Percentiles rank a stretch among this genome's conserved stretches.
Conservation (phyloP, 2,797 vertebrate genomes). For the Cossypha caffra region DNA sequence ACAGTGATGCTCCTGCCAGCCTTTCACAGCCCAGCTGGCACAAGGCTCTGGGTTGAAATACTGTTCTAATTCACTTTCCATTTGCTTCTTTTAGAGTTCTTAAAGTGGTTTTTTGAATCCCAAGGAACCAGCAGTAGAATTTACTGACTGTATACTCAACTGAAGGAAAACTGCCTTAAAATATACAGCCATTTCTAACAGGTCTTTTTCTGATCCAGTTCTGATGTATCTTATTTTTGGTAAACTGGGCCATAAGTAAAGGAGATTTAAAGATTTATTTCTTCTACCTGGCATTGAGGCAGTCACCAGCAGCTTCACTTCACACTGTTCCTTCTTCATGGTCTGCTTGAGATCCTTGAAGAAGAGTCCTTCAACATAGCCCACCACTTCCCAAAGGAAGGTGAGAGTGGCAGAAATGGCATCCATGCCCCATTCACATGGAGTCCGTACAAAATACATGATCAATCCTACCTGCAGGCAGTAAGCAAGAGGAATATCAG, state of each 20-base stretch:
- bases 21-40: constrained; percentile 10
- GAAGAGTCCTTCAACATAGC: constrained; percentile 97
- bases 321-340: constrained; percentile 99
- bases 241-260: not conserved
- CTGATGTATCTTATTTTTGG: not conserved
- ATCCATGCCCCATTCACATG: constrained; percentile 99
- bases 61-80: not conserved
- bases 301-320: constrained; percentile 96
- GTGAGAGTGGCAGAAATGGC: constrained; percentile 97
- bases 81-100: not conserved
- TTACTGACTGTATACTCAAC: constrained; percentile 6
- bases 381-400: constrained; percentile 98
- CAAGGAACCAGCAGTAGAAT: not conserved
- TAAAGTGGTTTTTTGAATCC: constrained; percentile 10
- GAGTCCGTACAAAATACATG: constrained; percentile 98
- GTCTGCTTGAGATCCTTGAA: constrained; percentile 99
- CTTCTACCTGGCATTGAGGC: constrained; percentile 96
- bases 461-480: constrained; percentile 90
- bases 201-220: not conserved
- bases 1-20: not conserved
- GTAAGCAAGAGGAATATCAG: not conserved
- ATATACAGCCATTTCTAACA: not conserved
- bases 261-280: not conserved
- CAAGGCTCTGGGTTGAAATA: not conserved
- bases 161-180: not conserved